These are phyloP conservation scores for Labeo rohita DNA, from an alignment of 2,113 vertebrate genomes.

Conservation along the genomic window DNA sequence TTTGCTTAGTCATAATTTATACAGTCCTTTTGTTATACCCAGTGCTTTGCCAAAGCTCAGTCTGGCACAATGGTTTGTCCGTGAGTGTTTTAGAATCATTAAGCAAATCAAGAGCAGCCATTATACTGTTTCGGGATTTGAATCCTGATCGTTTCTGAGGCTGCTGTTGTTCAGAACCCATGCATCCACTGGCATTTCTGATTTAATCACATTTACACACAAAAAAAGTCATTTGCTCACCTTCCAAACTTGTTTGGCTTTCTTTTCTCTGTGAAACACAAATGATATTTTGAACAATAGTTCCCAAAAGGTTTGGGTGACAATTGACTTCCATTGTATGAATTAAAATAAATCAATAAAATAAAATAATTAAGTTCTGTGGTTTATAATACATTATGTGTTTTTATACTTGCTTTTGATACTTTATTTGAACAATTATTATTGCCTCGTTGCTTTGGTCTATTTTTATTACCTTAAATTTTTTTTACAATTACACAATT, in stretches of 20 bases:
- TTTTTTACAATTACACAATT: no score
- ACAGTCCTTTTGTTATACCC: not conserved
- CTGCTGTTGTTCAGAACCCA: not conserved
- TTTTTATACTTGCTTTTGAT: no score
- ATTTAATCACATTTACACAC: not conserved
- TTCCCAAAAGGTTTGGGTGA: not conserved
- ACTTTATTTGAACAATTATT: no score
- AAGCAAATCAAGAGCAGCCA: constrained; percentile 20
- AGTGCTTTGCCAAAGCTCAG: constrained; percentile 8
- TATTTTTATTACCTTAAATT: no score
- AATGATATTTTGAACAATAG: not conserved
- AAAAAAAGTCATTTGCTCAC: not conserved
- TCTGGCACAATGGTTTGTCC: not conserved
- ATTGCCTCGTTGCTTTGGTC: no score
- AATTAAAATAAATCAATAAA: no score
- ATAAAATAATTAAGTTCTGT: no score
- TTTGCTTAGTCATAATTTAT: constrained; percentile 38
- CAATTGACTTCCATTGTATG: no score
- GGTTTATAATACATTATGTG: no score
- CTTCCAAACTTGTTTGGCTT: not conserved
- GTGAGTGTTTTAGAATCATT: constrained; percentile 24
- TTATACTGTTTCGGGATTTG: constrained; percentile 1
- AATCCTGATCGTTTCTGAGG: not conserved
- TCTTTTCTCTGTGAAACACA: not conserved
- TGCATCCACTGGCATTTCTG: constrained; percentile 9